phyloP scores from a whole-genome alignment of 2,113 vertebrate genomes.

The Panthera tigris region DNA sequence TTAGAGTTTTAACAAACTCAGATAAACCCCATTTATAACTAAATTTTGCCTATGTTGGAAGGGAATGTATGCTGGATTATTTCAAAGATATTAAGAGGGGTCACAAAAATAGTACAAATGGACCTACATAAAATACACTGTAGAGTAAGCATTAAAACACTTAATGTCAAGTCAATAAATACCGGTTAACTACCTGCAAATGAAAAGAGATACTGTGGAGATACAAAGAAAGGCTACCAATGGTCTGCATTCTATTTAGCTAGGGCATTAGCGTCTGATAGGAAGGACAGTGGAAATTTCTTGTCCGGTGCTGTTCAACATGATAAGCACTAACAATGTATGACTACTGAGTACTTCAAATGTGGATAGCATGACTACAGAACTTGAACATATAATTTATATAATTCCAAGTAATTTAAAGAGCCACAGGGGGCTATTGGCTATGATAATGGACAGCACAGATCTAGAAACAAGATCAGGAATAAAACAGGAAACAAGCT shows the following conservation, averaged over 20 bases:
- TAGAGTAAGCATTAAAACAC: neutral
- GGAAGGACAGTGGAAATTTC: neutral
- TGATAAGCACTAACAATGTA: neutral
- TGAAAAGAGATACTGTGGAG: neutral
- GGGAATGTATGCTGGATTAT: neutral
- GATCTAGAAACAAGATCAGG: neutral
- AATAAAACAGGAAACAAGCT: neutral
- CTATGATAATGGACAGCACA: neutral
- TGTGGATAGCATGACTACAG: neutral
- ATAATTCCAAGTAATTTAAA: neutral
- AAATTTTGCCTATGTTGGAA: neutral
- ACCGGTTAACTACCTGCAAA: neutral
- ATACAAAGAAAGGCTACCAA: neutral
- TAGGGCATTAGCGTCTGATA: rapidly evolving
- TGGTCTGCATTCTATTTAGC: neutral
- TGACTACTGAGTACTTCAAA: neutral
- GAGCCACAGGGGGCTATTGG: neutral
- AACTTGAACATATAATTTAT: neutral
- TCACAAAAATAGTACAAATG: constrained; percentile 6
- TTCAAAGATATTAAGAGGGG: neutral
- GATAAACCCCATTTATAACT: neutral
- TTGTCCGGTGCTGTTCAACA: neutral
- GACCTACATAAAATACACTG: neutral
- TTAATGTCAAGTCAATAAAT: neutral
- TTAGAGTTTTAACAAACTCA: neutral